Evolutionary conservation across 2,113 vertebrate species (phyloP).

Genomic region (Procavia capensis): DNA sequence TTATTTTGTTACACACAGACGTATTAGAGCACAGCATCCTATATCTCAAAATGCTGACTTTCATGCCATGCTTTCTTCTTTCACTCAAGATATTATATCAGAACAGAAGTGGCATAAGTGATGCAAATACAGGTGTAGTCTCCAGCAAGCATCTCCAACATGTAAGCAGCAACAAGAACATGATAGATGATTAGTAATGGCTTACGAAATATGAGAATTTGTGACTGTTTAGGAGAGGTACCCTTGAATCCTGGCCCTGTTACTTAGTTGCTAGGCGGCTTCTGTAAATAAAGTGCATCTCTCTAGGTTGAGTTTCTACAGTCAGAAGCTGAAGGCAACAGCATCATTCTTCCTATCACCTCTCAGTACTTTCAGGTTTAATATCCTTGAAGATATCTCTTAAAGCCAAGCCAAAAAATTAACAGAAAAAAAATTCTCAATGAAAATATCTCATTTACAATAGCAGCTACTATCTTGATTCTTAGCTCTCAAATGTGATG

Average conservation of each 20-base stretch:
- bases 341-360: background rate
- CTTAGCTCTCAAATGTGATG: background rate
- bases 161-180: background rate
- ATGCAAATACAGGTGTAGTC: background rate
- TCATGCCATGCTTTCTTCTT: background rate
- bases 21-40: background rate
- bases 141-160: background rate
- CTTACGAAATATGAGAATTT: background rate
- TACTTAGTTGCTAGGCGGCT: background rate
- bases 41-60: background rate
- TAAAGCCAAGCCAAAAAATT: too few species aligned
- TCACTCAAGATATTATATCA: background rate
- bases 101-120: background rate
- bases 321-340: background rate
- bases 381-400: constrained; percentile 21
- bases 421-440: too few species aligned
- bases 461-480: background rate
- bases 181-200: background rate
- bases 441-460: background rate
- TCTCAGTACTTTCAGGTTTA: constrained; percentile 26
- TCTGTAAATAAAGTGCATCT: background rate
- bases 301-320: background rate
- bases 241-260: background rate
- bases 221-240: background rate
- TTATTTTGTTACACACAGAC: background rate